Conservation (phyloP, 2,797 vertebrate species). For the Paedocypris micromegethes region DNA sequence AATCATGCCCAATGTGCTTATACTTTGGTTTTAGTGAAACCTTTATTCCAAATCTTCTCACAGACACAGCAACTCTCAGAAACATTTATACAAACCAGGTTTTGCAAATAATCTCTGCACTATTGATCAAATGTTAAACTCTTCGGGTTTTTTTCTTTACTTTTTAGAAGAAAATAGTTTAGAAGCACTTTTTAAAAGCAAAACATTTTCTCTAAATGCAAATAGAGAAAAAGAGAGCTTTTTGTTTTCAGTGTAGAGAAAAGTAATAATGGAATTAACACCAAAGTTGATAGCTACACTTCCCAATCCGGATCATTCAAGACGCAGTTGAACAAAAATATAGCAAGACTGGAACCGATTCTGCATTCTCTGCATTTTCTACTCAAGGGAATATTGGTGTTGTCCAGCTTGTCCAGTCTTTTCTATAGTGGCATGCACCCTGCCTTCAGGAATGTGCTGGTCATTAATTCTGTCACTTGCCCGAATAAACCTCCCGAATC, state of each 20-base stretch:
- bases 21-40: conserved; percentile 37
- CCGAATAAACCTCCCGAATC: conserved; percentile 54
- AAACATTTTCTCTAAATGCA: no score
- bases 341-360: conserved; percentile 36
- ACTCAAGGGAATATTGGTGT: conserved; percentile 64
- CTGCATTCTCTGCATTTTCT: conserved; percentile 13
- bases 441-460: conserved; percentile 46
- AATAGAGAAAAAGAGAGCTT: no score
- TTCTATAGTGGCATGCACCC: conserved; percentile 51
- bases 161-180: no score
- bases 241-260: no score
- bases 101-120: no score
- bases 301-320: no score
- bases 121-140: no score
- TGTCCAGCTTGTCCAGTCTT: conserved; percentile 66
- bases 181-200: no score
- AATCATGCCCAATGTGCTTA: conserved; percentile 29
- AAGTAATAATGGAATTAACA: no score
- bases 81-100: not conserved
- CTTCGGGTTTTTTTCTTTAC: no score
- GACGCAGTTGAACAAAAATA: no score
- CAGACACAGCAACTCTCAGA: not conserved
- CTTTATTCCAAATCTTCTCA: not conserved
- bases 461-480: conserved; percentile 53
- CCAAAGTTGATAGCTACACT: no score